phyloP scores from a whole-genome alignment of 30 jellyfish, hydroid and myxozoan species.

The Haliclystus octoradiatus region DNA sequence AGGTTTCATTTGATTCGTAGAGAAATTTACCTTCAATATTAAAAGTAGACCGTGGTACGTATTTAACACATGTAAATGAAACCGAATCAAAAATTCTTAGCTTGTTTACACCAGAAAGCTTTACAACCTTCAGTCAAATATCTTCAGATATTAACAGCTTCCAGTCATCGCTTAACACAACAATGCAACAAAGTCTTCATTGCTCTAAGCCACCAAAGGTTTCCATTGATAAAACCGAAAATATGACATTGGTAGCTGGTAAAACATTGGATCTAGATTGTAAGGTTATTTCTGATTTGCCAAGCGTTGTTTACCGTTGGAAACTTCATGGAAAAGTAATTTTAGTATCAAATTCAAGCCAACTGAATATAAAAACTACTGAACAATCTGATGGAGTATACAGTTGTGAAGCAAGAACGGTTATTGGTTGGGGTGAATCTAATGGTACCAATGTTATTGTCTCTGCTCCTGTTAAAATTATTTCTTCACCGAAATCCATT shows the following conservation, averaged over 20 bases:
- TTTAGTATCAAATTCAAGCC: not conserved
- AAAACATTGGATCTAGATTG: not conserved
- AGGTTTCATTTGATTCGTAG: not conserved
- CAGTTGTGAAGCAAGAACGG: conserved; percentile 3
- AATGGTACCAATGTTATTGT: not conserved
- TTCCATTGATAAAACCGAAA: not conserved
- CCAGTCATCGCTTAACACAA: not conserved
- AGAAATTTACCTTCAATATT: conserved; percentile 1
- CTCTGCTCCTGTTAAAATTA: not conserved
- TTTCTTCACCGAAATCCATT: not conserved
- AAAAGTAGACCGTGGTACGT: not conserved
- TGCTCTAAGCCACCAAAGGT: not conserved
- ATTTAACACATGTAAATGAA: not conserved
- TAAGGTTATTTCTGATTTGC: conserved; percentile 6
- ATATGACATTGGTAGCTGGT: not conserved
- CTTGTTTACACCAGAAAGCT: not conserved
- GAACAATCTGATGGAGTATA: not conserved
- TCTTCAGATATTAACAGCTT: not conserved
- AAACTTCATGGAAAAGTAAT: not conserved
- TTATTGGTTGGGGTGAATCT: not conserved
- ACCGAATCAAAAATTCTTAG: not conserved
- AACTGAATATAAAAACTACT: not conserved
- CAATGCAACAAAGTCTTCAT: not conserved
- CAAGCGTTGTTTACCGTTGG: conserved; percentile 12
- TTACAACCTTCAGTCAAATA: not conserved